phyloP scores from a whole-genome alignment of 2,888 invertebrate genomes.

The Arrhopalites spinosus region DNA sequence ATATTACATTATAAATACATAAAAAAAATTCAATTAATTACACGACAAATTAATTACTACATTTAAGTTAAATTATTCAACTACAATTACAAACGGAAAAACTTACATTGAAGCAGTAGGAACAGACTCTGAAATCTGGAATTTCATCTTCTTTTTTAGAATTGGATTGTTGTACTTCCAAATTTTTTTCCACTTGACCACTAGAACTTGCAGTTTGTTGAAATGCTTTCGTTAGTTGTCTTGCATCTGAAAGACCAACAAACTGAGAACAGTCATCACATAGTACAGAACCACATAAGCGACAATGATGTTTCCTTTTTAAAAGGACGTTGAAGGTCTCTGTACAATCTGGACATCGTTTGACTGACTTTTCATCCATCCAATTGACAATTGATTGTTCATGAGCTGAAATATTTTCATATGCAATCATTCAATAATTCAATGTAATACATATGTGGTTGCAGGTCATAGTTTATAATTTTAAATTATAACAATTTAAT shows the following conservation, averaged over 20 bases:
- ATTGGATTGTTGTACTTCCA: too few relatives aligned
- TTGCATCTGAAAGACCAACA: constrained; percentile 75
- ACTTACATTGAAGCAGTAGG: constrained; percentile 30
- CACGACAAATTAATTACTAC: not conserved
- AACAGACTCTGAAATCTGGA: constrained; percentile 21
- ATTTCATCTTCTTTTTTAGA: constrained; percentile 22
- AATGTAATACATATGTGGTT: too few relatives aligned
- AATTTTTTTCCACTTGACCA: constrained; percentile 38
- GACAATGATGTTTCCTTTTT: constrained; percentile 92
- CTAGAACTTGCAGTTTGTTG: constrained; percentile 22
- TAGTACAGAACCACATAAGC: constrained; percentile 91
- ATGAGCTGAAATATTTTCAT: constrained; percentile 61
- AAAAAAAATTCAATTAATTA: not conserved
- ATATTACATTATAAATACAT: not conserved
- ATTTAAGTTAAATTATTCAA: not conserved
- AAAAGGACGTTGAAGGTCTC: constrained; percentile 80
- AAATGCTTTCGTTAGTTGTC: constrained; percentile 50
- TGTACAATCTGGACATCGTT: constrained; percentile 89
- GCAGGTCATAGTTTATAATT: too few relatives aligned
- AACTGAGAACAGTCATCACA: constrained; percentile 90
- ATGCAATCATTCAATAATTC: not conserved
- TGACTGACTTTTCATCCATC: constrained; percentile 89
- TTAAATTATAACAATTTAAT: too few relatives aligned
- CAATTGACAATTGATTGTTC: constrained; percentile 80
- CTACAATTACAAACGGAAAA: not conserved